Conservation (phyloP, 2,888 invertebrate genomes). For the Achlya flavicornis region DNA sequence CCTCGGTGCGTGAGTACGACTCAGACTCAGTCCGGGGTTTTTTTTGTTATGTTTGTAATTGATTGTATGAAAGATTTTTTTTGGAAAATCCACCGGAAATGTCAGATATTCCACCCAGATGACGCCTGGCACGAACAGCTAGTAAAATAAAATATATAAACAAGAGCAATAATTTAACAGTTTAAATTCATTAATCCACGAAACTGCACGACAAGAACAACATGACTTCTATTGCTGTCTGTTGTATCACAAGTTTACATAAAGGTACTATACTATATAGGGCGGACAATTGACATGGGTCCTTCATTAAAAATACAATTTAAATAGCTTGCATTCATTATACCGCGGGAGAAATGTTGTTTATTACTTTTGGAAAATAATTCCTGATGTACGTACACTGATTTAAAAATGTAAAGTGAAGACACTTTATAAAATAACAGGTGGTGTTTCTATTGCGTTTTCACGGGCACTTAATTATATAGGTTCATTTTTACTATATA, state of each 20-base stretch:
- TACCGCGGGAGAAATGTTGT: slow-evolving; percentile 1
- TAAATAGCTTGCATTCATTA: slow-evolving; percentile 40
- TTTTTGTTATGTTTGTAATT: too few relatives aligned
- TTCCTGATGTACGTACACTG: background rate
- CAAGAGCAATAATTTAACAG: background rate
- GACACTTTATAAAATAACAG: background rate
- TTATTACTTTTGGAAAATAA: background rate
- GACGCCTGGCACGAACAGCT: background rate
- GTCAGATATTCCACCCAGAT: too few relatives aligned
- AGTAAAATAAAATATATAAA: background rate
- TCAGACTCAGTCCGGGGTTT: too few relatives aligned
- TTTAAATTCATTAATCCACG: background rate
- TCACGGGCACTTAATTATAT: background rate
- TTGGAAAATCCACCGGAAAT: too few relatives aligned
- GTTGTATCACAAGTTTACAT: slow-evolving; percentile 15
- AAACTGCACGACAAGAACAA: background rate
- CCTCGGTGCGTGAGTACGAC: too few relatives aligned
- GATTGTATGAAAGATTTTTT: too few relatives aligned
- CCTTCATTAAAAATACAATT: slow-evolving; percentile 41
- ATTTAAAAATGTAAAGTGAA: background rate
- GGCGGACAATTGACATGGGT: slow-evolving; percentile 53
- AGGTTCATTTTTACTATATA: background rate
- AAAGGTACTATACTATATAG: slow-evolving; percentile 14
- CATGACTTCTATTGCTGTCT: background rate
- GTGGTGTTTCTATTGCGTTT: background rate